Evolutionary conservation across 1,140 invertebrate genomes (phyloP), one percentile per base, ranked within the genome.

Genomic region (Wiebesia pumilae): DNA sequence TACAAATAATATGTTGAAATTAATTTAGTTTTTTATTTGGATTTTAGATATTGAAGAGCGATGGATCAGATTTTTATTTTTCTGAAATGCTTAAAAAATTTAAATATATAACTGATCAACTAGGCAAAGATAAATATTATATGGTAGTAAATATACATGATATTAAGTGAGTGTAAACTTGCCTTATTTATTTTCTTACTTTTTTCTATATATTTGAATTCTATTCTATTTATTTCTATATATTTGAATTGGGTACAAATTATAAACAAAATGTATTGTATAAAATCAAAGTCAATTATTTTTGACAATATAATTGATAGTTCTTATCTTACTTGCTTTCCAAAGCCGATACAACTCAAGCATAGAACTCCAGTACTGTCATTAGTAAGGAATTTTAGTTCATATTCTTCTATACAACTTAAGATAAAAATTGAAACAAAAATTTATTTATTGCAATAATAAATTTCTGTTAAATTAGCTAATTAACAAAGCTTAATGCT

Each of bases 1-100:
- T 54, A 19, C 10, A 54, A 16, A 21, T 21, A 54, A 16, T 54
- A 38, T 40, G 35, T 81, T 38, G 3, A 12, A 47, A 51, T 43
- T 77, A 10, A 6, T 47, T 35, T 7, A 58, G 4, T 58, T 79
- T 58, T 33, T 54, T 67, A n/a, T n/a, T n/a, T n/a, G n/a, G n/a
- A n/a, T n/a, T 43, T 40, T 75, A 83, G 81, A 75, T 83, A 38
- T n/a, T 83, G 69, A 69, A 83, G 4, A 73, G 51, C 69, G 81
- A 83, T n/a, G 24, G 69, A 33, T 10, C 35, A 30, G 69, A 83
- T 27, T 62, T 75, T 73, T 83, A 83, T 62, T 47, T 19, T 2
- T 69, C 81, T 0, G 62, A 62, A 30, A 19, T n/a, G 3, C 51
- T 83, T 3, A 35, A 54, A n/a, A 83, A 75, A 33, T 83, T 83